Evolutionary conservation across 2,113 vertebrate species (phyloP), one percentile per base, ranked within the genome.

Genomic region (Verasper variegatus): DNA sequence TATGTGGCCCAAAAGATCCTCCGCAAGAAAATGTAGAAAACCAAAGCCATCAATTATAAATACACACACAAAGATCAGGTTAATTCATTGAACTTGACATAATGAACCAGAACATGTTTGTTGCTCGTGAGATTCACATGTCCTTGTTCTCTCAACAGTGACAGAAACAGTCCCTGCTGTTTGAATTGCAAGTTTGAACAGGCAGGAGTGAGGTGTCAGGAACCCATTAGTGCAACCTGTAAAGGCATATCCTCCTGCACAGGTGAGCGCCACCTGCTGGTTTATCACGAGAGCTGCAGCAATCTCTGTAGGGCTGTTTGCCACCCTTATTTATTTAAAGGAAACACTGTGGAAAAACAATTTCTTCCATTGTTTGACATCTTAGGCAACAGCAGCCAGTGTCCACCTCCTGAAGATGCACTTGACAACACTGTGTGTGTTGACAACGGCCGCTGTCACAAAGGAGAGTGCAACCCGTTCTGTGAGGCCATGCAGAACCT

Each of bases 121-220:
- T 56, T 12, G 2, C 3, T 27, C n/a, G 18, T 23, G 11, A 56
- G 40, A 40, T 27, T 18, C 20, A 45, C 42, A 45, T 27, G 17
- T 27, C 6, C 68, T 31, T 78, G 18, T 68, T 80, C 64, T 71
- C 51, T 63, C 45, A 24, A n/a, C 90, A 99, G 98, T 75, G 98
- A 99, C 76, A 93, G 96, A 83, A 99, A 99, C 94, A 99, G 97
- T 73, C 97, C 96, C 0, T 99, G 98, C 91, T 99, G 98, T 81
- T 31, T 31, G 31, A 96, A 86, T 78, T 99, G 98, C 92, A 94
- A 59, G 78, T 99, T 95, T 76, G 93, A 98, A 88, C 91, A 83
- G 0, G 94, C 93, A 35, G 95, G 94, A 70, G 96, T 92, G 90
- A 94, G 93, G 84, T 99, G 98, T 89, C 98, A 99, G 80, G 98